These are phyloP conservation scores for Atta cephalotes DNA, from an alignment of 1,140 invertebrate genomes.

Conservation along the genomic window DNA sequence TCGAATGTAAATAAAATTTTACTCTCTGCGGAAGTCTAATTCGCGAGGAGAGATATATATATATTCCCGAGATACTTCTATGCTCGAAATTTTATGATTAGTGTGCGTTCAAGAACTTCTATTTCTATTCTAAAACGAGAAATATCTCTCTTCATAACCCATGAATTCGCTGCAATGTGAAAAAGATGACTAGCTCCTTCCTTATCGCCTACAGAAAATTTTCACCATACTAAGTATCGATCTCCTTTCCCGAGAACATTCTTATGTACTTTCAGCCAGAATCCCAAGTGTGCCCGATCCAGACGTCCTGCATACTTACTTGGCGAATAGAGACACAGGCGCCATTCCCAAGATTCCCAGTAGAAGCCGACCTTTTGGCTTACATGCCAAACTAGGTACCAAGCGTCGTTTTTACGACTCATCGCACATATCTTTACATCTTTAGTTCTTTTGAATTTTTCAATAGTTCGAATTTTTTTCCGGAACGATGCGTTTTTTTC, in stretches of 20 bases:
- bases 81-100: not conserved
- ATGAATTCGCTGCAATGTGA: constrained; percentile 22
- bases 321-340: constrained; percentile 75
- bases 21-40: not conserved
- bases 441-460: constrained; percentile 41
- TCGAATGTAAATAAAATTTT: constrained; percentile 21
- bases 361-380: constrained; percentile 76
- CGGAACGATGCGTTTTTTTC: not conserved
- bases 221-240: constrained; percentile 64
- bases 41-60: constrained; percentile 3
- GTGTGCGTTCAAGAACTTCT: constrained; percentile 1
- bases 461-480: not conserved
- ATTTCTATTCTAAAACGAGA: constrained; percentile 7
- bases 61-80: constrained; percentile 16
- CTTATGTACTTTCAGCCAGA: constrained; percentile 74
- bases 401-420: constrained; percentile 57
- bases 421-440: constrained; percentile 40
- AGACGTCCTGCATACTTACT: constrained; percentile 79
- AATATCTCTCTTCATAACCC: not conserved
- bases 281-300: constrained; percentile 79
- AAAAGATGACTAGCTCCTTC: constrained; percentile 24
- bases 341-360: constrained; percentile 71
- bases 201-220: constrained; percentile 53
- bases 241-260: constrained; percentile 33
- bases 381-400: constrained; percentile 82